Percentiles rank a stretch among this genome's conserved stretches.
These are phyloP conservation scores for Eumacrocentrus americanus DNA, from an alignment of 2,888 invertebrate species.

Conservation along the genomic window DNA sequence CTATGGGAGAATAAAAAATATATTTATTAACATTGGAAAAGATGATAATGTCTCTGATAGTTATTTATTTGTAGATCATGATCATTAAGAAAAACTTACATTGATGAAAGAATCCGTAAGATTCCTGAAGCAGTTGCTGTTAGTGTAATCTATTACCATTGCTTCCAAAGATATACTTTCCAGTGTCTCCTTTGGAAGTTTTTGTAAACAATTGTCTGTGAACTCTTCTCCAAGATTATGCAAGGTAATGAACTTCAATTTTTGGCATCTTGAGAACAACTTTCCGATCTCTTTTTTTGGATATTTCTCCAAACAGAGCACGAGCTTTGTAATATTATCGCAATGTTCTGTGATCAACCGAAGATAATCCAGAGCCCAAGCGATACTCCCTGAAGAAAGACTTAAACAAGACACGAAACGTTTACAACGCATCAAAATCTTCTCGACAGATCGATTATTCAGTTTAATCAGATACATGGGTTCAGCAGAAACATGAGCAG, in stretches of 20 bases:
- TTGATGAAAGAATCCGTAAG: not conserved
- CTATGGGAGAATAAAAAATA: not conserved
- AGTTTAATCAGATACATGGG: not conserved
- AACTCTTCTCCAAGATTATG: not conserved
- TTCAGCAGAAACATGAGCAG: not conserved
- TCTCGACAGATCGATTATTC: not conserved
- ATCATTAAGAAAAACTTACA: not conserved
- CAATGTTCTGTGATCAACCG: not conserved
- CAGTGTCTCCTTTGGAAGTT: not conserved
- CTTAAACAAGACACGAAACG: too few species aligned
- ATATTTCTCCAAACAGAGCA: not conserved
- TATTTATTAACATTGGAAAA: not conserved
- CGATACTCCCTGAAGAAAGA: not conserved
- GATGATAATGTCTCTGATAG: not conserved
- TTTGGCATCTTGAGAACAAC: not conserved
- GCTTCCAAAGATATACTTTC: not conserved
- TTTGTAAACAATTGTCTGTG: not conserved
- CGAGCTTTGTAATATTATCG: not conserved
- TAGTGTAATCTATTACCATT: not conserved
- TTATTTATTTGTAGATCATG: not conserved
- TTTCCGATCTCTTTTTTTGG: not conserved
- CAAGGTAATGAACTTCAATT: not conserved
- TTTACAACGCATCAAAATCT: slow-evolving; percentile 5
- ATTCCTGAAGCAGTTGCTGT: not conserved
- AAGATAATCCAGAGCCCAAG: not conserved